Percentiles rank a stretch among this genome's conserved stretches.
These are phyloP conservation scores for Chaenogobius annularis DNA, from an alignment of 2,113 vertebrate genomes.

Conservation along the genomic window DNA sequence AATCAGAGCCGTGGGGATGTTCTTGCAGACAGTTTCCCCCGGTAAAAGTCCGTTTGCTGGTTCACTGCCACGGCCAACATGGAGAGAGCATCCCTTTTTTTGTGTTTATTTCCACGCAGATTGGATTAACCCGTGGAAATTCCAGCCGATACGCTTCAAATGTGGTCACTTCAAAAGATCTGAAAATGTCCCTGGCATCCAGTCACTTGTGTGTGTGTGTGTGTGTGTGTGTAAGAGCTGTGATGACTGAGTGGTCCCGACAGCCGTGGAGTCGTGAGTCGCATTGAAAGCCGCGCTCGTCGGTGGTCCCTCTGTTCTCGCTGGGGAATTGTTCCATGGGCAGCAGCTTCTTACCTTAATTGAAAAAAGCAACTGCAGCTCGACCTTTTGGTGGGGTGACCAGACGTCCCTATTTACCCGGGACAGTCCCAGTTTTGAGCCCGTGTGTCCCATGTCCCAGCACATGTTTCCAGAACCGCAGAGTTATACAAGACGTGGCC, in stretches of 20 bases:
- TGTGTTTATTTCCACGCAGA: constrained; percentile 67
- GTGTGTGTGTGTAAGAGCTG: constrained; percentile 31
- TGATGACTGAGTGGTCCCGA: constrained; percentile 69
- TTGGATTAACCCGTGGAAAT: constrained; percentile 63
- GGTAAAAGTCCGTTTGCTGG: constrained; percentile 26
- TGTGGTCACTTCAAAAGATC: constrained; percentile 48
- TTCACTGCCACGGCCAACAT: neutral
- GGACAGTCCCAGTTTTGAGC: too few species aligned
- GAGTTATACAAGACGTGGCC: too few species aligned
- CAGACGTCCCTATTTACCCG: too few species aligned
- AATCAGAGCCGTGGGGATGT: constrained; percentile 31
- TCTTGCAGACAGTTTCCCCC: constrained; percentile 33
- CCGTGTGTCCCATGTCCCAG: too few species aligned
- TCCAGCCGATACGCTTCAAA: constrained; percentile 40
- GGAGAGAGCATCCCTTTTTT: constrained; percentile 47
- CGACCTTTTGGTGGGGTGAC: constrained; percentile 4
- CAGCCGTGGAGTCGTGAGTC: constrained; percentile 70
- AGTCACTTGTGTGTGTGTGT: constrained; percentile 28
- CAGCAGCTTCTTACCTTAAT: constrained; percentile 56
- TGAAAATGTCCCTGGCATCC: constrained; percentile 1
- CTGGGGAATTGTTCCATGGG: constrained; percentile 67
- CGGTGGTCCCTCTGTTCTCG: constrained; percentile 74
- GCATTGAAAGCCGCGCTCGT: constrained; percentile 62
- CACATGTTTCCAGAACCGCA: too few species aligned
- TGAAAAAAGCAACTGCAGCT: constrained; percentile 55